These are phyloP conservation scores for Drosophila trichaetosa DNA, from an alignment of 2,888 invertebrate genomes.

Conservation along the genomic window DNA sequence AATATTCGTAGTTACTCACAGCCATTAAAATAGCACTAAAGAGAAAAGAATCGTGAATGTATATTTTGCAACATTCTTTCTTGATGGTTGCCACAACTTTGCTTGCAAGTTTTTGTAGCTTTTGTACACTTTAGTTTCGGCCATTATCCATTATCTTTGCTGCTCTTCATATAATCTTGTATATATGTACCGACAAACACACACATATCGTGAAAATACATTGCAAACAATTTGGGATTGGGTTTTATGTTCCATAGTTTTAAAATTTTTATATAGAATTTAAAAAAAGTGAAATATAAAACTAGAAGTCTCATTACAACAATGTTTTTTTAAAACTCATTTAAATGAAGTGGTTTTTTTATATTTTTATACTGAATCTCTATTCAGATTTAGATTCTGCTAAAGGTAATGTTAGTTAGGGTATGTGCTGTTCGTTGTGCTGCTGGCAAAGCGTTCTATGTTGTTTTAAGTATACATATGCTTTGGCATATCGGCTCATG, in stretches of 20 bases:
- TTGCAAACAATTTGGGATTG: neutral
- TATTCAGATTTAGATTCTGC: neutral
- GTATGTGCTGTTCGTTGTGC: slow-evolving; percentile 19
- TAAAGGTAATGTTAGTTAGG: neutral
- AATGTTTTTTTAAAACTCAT: neutral
- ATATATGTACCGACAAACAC: neutral
- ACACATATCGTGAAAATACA: neutral
- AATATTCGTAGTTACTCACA: neutral
- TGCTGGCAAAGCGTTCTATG: neutral
- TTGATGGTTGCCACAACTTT: neutral
- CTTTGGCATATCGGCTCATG: slow-evolving; percentile 34
- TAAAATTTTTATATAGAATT: too few species aligned
- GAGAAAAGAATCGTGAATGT: neutral
- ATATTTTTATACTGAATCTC: neutral
- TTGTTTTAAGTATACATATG: slow-evolving; percentile 21
- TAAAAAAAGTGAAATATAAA: too few species aligned
- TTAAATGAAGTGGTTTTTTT: neutral
- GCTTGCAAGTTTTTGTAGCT: neutral
- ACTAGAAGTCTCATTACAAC: too few species aligned
- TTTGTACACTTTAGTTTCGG: neutral
- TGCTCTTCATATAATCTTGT: neutral
- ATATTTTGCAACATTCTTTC: neutral
- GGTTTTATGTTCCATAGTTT: neutral
- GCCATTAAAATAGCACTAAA: neutral
- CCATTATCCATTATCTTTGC: neutral